Evolutionary conservation across 53 echinoderm and acorn worm species (phyloP), one percentile per base, ranked within the genome.

Genomic region (Actinopyga echinites): DNA sequence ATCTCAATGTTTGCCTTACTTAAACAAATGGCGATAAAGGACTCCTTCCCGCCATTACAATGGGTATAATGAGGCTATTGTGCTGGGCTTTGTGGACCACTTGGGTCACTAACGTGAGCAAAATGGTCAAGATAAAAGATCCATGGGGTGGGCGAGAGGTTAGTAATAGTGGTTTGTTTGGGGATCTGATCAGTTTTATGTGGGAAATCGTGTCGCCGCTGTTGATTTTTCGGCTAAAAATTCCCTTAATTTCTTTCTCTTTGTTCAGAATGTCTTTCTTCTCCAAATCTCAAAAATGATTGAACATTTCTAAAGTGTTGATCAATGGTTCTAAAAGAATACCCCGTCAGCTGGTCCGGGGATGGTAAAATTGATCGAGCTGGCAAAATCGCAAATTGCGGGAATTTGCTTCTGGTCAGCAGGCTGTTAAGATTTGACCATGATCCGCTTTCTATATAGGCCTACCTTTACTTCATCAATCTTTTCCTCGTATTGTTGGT

Each of bases 81-180:
- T 69, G 69, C 20, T 26, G 40, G 6, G 19, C 69, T 69, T 69
- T 69, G 42, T 69, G 36, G 69, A 69, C 42, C 69, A 69, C 42
- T 69, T 69, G 69, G 69, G 69, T 69, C 69, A 10, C 69, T 69
- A 69, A 69, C 69, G 69, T 69, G 40, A 69, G 69, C 69, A 69
- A 17, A 34, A 67, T 37, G 69, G 34, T 13, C 38, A 12, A 69
- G 49, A 49, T 44, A 69, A 69, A 40, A 69, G 42, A 37, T 44
- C 69, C 38, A 38, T 6, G 38, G 37, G 69, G 42, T 40, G 69
- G 69, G 35, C 38, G 43, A 69, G 12, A 38, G 69, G 69, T 69
- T 43, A 17, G 35, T 37, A 22, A 40, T 19, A 22, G 68, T 68
- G 69, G 43, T 69, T 69, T 69, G 42, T 69, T 69, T 69, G 38